Conservation (phyloP, 1,140 invertebrate species). For the Ostrea denselamellosa region DNA sequence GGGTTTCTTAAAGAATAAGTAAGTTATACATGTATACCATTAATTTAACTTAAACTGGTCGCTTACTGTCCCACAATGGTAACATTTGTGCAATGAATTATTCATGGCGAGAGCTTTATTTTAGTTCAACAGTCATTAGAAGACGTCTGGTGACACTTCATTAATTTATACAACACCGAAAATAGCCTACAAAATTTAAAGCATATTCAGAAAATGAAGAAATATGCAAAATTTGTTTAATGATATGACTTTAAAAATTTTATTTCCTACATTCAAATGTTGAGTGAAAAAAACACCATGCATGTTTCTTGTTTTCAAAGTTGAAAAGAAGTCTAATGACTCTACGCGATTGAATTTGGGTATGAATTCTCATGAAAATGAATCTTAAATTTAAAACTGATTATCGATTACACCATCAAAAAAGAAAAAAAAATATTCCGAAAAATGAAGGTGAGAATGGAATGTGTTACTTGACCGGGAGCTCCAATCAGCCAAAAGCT, state of each 20-base stretch:
- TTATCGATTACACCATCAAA: neutral
- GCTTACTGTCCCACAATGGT: too few relatives aligned
- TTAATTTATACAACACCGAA: neutral
- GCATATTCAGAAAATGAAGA: slow-evolving; percentile 10
- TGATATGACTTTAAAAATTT: neutral
- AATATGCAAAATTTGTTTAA: neutral
- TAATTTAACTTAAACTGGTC: too few relatives aligned
- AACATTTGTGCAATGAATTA: neutral
- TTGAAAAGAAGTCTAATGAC: too few relatives aligned
- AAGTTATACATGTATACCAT: too few relatives aligned
- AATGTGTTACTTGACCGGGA: neutral
- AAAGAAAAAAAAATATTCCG: slow-evolving; percentile 6
- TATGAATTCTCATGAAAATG: too few relatives aligned
- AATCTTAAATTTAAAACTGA: neutral
- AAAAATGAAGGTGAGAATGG: neutral
- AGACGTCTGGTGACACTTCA: neutral
- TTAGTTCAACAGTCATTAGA: slow-evolving; percentile 14
- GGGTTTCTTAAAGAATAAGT: too few relatives aligned
- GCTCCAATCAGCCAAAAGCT: neutral
- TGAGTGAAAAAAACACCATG: neutral
- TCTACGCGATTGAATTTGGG: too few relatives aligned
- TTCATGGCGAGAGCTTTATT: slow-evolving; percentile 17
- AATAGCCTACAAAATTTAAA: slow-evolving; percentile 2
- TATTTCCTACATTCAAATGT: neutral
- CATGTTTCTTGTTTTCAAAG: neutral